Evolutionary conservation across 2,797 vertebrate genomes (phyloP).

Genomic region (Xenopus petersii): DNA sequence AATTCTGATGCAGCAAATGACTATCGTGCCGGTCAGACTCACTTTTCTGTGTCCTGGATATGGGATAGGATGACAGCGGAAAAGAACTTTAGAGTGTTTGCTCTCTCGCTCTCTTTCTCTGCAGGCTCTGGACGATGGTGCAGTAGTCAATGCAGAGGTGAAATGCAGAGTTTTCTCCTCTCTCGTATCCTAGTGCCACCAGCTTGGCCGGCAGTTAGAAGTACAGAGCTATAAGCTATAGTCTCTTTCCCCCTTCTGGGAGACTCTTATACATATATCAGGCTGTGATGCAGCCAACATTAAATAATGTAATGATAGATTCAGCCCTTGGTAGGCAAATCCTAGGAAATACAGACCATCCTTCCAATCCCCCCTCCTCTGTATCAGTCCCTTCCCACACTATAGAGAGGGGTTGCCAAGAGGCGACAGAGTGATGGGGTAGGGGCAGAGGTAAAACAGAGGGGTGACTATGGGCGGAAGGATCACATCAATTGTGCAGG

Average conservation of each 20-base stretch:
- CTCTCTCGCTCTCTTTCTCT: background rate
- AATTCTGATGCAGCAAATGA: no score
- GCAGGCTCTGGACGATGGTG: constrained; percentile 22
- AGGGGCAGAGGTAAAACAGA: background rate
- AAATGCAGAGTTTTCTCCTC: constrained; percentile 16
- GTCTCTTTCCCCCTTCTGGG: background rate
- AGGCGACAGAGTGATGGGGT: background rate
- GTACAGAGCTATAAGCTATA: constrained; percentile 4
- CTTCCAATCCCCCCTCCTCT: background rate
- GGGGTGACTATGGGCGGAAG: background rate
- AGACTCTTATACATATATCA: background rate
- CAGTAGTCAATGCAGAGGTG: constrained; percentile 36
- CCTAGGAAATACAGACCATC: background rate
- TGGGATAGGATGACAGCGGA: background rate
- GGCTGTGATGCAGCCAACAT: background rate
- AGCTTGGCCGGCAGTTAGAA: background rate
- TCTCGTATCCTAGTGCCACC: background rate
- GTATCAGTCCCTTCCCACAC: background rate
- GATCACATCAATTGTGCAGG: background rate
- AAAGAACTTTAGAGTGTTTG: background rate
- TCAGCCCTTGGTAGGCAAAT: background rate
- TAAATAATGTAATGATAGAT: background rate
- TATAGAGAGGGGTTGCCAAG: constrained; percentile 13
- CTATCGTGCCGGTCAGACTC: background rate
- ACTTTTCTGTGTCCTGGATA: constrained; percentile 1